Evolutionary conservation across 2,113 vertebrate genomes (phyloP).

Genomic region (Myrmecobius fasciatus): DNA sequence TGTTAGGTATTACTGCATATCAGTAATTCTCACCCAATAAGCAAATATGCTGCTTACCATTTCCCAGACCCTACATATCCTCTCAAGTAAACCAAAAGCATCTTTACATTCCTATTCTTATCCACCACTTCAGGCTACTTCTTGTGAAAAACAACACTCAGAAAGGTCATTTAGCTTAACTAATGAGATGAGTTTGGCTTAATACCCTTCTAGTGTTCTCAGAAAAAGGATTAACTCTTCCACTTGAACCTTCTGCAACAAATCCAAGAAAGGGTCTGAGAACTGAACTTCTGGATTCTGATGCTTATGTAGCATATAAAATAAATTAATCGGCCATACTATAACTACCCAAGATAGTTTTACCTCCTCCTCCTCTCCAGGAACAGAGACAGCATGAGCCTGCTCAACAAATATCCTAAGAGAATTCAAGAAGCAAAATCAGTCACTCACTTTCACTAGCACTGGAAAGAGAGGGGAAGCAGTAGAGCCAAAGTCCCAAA

Average conservation of each 20-base stretch:
- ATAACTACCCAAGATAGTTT: neutral
- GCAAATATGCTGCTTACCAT: neutral
- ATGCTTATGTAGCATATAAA: neutral
- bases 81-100: neutral
- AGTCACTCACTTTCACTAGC: neutral
- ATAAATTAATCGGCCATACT: neutral
- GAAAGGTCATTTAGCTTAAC: neutral
- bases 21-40: neutral
- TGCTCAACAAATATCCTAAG: neutral
- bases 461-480: neutral
- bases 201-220: neutral
- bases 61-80: neutral
- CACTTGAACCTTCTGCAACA: neutral
- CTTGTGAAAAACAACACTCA: neutral
- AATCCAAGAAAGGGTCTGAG: neutral
- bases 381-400: neutral
- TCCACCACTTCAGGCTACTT: neutral
- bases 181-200: neutral
- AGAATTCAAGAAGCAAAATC: neutral
- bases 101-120: neutral
- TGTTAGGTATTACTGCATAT: neutral
- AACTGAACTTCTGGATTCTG: neutral
- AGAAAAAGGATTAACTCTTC: neutral
- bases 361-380: neutral
- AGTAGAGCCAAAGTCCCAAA: neutral